Evolutionary conservation across 2,113 vertebrate genomes (phyloP).

Genomic region (Antechinus stuartii): DNA sequence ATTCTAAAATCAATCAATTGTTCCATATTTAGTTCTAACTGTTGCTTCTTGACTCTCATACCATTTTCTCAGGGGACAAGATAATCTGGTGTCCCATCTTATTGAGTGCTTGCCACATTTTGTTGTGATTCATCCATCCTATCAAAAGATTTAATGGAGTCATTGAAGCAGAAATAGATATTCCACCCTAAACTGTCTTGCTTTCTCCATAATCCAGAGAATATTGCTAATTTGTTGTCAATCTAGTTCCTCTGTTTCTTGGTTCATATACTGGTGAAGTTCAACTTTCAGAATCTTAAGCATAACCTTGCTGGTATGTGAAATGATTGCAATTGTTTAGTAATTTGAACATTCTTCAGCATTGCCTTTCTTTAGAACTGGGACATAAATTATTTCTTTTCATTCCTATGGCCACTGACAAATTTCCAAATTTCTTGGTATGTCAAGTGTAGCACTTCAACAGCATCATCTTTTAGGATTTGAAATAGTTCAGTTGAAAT

Average conservation of each 20-base stretch:
- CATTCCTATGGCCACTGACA: background rate
- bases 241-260: background rate
- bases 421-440: background rate
- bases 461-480: background rate
- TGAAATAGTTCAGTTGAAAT: background rate
- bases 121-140: background rate
- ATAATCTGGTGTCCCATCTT: background rate
- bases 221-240: background rate
- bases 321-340: background rate
- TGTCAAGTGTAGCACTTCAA: background rate
- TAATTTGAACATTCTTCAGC: background rate
- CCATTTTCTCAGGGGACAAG: background rate
- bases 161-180: background rate
- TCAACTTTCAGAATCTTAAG: background rate
- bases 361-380: background rate
- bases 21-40: background rate
- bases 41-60: background rate
- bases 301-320: background rate
- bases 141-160: background rate
- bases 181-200: background rate
- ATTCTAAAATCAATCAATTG: background rate
- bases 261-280: background rate
- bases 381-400: background rate
- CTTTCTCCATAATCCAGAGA: background rate
- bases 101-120: background rate